Evolutionary conservation across 2,113 vertebrate genomes (phyloP).

Genomic region (Cacatua alba): DNA sequence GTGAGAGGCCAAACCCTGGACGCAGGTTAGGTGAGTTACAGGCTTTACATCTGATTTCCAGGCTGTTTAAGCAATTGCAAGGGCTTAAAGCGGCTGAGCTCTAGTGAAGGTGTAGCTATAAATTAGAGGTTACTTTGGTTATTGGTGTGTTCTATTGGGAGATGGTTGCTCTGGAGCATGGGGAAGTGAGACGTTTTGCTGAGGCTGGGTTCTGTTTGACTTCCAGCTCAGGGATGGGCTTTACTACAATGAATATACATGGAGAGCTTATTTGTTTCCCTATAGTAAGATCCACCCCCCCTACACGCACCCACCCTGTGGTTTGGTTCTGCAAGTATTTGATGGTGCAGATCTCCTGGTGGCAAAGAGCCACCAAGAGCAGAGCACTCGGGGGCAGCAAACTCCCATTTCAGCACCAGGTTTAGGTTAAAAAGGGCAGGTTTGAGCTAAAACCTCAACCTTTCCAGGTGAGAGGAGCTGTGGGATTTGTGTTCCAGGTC

Average conservation of each 20-base stretch:
- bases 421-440: background rate
- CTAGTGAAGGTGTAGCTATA: background rate
- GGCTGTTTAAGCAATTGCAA: background rate
- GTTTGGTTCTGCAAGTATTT: conserved; percentile 41
- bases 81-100: background rate
- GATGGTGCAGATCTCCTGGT: background rate
- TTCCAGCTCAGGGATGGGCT: background rate
- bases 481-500: background rate
- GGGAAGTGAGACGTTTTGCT: background rate
- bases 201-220: background rate
- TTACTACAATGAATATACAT: background rate
- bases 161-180: background rate
- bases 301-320: background rate
- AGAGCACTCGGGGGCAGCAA: background rate
- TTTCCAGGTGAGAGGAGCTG: background rate
- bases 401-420: background rate
- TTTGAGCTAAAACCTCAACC: background rate
- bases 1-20: background rate
- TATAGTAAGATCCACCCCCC: background rate
- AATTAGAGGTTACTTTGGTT: background rate
- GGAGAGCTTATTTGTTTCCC: background rate
- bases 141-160: background rate
- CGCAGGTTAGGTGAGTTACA: accelerated
- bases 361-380: background rate
- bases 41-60: background rate